Evolutionary conservation across 2,888 invertebrate species (phyloP).

Genomic region (Capitulum mitella): DNA sequence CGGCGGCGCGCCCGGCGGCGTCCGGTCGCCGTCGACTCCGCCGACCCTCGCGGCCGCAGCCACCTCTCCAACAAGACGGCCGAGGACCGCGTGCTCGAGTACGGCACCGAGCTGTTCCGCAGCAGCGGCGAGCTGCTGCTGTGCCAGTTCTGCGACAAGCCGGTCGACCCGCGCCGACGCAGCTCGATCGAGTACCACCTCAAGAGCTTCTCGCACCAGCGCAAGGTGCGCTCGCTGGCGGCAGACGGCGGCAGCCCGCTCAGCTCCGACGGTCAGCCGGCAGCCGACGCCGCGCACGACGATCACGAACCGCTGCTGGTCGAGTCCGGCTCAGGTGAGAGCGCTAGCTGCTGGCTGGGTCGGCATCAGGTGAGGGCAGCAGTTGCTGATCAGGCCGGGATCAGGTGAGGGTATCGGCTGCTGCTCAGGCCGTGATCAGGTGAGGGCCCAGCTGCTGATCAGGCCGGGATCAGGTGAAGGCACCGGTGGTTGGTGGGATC

Average conservation of each 20-base stretch:
- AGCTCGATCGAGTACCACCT: slow-evolving; percentile 25
- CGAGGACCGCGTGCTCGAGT: slow-evolving; percentile 23
- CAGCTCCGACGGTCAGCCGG: neutral
- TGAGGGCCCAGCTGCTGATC: too few relatives aligned
- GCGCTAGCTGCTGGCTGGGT: neutral
- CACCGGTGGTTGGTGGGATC: neutral
- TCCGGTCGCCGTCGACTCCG: neutral
- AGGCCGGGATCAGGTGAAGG: neutral
- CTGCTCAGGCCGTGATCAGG: neutral
- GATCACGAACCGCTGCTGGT: neutral
- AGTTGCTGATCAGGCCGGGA: neutral
- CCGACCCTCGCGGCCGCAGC: slow-evolving; percentile 22
- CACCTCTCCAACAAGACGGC: slow-evolving; percentile 24
- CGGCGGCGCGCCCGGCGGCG: neutral
- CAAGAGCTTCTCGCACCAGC: slow-evolving; percentile 22
- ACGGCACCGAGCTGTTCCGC: slow-evolving; percentile 21
- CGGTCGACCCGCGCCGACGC: slow-evolving; percentile 25
- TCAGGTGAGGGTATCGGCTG: neutral
- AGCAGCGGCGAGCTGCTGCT: slow-evolving; percentile 20
- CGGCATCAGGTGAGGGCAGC: neutral
- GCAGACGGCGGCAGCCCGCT: neutral
- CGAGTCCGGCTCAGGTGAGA: neutral
- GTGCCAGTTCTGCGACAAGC: slow-evolving; percentile 22
- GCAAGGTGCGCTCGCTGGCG: slow-evolving; percentile 3
- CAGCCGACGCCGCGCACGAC: neutral